Evolutionary conservation across 1,140 invertebrate species (phyloP).

Genomic region (Platorchestia sp.): DNA sequence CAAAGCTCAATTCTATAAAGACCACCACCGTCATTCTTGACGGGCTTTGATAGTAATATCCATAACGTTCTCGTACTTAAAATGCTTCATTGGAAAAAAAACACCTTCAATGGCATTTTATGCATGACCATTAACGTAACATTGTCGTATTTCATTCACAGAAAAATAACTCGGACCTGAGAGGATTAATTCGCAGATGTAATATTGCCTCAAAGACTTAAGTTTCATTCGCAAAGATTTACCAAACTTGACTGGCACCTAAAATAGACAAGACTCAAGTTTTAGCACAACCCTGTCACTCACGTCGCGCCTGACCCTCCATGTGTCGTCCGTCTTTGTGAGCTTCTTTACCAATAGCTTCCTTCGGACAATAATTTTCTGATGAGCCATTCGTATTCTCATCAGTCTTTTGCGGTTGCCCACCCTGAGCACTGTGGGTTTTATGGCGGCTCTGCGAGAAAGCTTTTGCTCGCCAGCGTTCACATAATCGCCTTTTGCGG

Average conservation of each 20-base stretch:
- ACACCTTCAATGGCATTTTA: too few relatives aligned
- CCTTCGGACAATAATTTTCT: constrained; percentile 25
- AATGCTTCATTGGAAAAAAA: too few relatives aligned
- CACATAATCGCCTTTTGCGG: constrained; percentile 10
- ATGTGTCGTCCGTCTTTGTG: not conserved
- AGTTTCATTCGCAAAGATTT: not conserved
- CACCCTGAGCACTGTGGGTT: not conserved
- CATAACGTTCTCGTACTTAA: too few relatives aligned
- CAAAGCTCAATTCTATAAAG: too few relatives aligned
- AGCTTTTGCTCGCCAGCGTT: not conserved
- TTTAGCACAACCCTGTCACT: not conserved
- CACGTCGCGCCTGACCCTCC: not conserved
- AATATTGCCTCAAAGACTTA: not conserved
- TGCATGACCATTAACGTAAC: too few relatives aligned
- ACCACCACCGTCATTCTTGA: too few relatives aligned
- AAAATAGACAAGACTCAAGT: not conserved
- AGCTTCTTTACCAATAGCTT: not conserved
- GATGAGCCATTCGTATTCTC: constrained; percentile 39
- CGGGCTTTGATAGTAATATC: too few relatives aligned
- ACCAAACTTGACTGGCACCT: not conserved
- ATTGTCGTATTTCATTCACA: too few relatives aligned
- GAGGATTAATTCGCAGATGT: too few relatives aligned
- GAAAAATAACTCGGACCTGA: too few relatives aligned
- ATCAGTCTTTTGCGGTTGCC: not conserved
- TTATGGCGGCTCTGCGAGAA: constrained; percentile 13